Conservation (phyloP, 1,140 invertebrate genomes). For the Tetraneura akinire region DNA sequence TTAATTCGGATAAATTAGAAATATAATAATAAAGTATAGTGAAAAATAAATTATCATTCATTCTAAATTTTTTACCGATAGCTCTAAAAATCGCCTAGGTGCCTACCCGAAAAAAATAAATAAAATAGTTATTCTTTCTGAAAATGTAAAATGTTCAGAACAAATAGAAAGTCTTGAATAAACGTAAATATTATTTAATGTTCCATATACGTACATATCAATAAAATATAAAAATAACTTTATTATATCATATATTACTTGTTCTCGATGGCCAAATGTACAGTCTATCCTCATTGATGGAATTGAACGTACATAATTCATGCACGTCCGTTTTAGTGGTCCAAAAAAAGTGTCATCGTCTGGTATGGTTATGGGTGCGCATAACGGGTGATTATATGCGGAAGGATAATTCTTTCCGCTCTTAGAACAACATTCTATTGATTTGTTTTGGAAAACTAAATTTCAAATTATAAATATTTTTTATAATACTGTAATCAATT, state of each 20-base stretch:
- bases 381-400: constrained; percentile 73
- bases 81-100: no score
- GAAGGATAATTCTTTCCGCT: constrained; percentile 65
- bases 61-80: no score
- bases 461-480: not conserved
- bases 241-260: constrained; percentile 62
- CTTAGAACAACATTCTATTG: constrained; percentile 70
- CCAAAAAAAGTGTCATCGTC: constrained; percentile 68
- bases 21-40: no score
- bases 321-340: constrained; percentile 67
- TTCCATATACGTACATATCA: no score
- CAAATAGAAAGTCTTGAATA: no score
- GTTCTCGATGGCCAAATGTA: constrained; percentile 77
- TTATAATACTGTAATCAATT: not conserved
- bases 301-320: constrained; percentile 80
- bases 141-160: no score
- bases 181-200: no score
- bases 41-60: no score
- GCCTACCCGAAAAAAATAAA: no score
- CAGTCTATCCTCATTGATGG: constrained; percentile 75
- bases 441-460: constrained; percentile 65
- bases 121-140: no score
- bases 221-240: no score
- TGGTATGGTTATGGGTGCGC: constrained; percentile 77
- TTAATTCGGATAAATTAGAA: no score